Evolutionary conservation across 2,113 vertebrate genomes (phyloP).

Genomic region (Xiphophorus couchianus): DNA sequence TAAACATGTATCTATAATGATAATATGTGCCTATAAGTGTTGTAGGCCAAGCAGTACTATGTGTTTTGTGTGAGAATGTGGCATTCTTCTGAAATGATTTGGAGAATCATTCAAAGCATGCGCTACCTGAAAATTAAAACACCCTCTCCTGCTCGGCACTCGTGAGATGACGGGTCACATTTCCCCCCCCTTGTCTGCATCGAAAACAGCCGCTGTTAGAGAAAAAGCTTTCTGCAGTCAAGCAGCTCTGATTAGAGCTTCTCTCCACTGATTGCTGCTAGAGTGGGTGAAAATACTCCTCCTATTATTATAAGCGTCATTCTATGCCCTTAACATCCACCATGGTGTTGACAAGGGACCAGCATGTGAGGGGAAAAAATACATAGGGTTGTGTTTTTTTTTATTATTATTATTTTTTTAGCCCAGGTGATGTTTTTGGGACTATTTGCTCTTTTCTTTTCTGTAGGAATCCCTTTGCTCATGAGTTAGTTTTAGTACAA

Average conservation of each 20-base stretch:
- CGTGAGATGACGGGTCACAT: constrained; percentile 14
- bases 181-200: constrained; percentile 14
- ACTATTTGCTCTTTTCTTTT: no score
- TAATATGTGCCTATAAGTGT: neutral
- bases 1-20: neutral
- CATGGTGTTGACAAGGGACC: constrained; percentile 20
- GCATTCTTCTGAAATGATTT: neutral
- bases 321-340: constrained; percentile 33
- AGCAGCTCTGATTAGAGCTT: constrained; percentile 51
- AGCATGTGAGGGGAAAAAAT: neutral
- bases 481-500: neutral
- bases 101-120: neutral
- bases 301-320: constrained; percentile 42
- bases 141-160: neutral
- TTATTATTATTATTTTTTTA: neutral
- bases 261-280: constrained; percentile 42
- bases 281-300: constrained; percentile 55
- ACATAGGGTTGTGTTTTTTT: neutral
- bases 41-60: neutral
- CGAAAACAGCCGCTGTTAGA: constrained; percentile 33
- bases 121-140: neutral
- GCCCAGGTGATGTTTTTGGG: neutral
- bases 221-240: constrained; percentile 36
- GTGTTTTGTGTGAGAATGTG: neutral
- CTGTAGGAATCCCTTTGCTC: neutral